Percentiles rank a stretch among this genome's conserved stretches.
These are phyloP conservation scores for Eupristina koningsbergeri DNA, from an alignment of 1,140 invertebrate species.

Conservation along the genomic window DNA sequence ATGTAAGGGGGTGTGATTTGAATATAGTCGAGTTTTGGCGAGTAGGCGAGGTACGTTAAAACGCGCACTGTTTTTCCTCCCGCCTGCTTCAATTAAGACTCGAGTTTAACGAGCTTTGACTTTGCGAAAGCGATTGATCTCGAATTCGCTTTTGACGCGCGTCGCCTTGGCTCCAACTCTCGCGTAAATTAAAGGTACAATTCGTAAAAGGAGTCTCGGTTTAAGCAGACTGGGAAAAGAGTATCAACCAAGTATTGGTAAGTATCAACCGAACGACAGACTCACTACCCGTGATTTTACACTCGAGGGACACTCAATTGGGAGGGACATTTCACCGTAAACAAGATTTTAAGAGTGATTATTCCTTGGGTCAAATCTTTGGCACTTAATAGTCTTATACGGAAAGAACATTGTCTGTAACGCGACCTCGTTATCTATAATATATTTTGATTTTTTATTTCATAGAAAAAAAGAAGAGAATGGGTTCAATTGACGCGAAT, in stretches of 20 bases:
- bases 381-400: conserved; percentile 51
- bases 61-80: conserved; percentile 3
- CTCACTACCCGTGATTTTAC: neutral
- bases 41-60: neutral
- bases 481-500: conserved; percentile 29
- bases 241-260: neutral
- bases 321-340: conserved; percentile 2
- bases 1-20: conserved; percentile 22
- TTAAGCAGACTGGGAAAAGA: neutral
- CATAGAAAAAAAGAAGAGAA: conserved; percentile 28
- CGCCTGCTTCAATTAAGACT: neutral
- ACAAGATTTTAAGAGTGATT: conserved; percentile 51
- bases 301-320: neutral
- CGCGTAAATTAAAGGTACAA: neutral
- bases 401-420: conserved; percentile 50
- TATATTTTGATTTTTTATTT: conserved; percentile 30
- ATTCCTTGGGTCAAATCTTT: conserved; percentile 52
- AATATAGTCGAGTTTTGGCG: conserved; percentile 34
- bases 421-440: conserved; percentile 40
- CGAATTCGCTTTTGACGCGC: neutral
- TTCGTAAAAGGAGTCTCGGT: neutral
- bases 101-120: neutral
- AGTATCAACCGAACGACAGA: neutral
- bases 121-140: neutral
- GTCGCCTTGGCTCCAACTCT: neutral